Evolutionary conservation across 2,113 vertebrate species (phyloP).

Genomic region (Opisthocomus hoazin): DNA sequence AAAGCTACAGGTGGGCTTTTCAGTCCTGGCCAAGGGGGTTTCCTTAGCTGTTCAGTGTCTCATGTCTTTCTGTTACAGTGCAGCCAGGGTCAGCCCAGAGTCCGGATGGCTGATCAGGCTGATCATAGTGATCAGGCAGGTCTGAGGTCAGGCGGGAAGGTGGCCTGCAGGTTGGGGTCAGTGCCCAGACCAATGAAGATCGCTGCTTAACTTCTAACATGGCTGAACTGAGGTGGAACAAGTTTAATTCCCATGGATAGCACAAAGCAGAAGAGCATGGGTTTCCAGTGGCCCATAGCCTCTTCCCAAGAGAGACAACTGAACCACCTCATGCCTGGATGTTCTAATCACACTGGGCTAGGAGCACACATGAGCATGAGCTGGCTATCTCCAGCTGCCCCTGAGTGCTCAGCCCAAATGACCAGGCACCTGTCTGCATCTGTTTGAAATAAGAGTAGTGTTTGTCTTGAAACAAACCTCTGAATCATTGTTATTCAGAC

Average conservation of each 20-base stretch:
- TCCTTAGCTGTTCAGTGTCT: not conserved
- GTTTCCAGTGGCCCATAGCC: not conserved
- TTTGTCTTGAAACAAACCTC: not conserved
- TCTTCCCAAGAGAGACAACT: not conserved
- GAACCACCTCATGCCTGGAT: not conserved
- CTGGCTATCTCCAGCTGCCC: not conserved
- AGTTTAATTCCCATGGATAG: not conserved
- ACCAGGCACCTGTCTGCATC: not conserved
- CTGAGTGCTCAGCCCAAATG: not conserved
- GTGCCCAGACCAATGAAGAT: not conserved
- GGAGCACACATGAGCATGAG: not conserved
- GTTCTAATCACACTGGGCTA: not conserved
- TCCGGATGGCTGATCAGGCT: not conserved
- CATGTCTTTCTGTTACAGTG: not conserved
- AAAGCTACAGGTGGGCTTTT: not conserved
- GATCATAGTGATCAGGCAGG: not conserved
- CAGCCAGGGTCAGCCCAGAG: not conserved
- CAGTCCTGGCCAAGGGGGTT: not conserved
- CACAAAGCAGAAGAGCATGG: not conserved
- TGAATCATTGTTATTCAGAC: not conserved
- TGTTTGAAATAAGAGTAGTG: not conserved
- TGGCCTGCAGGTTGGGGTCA: fast-evolving
- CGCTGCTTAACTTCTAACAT: not conserved
- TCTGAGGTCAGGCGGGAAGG: not conserved
- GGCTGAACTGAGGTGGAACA: not conserved